A percentile compares a stretch with the other conserved stretches of the same genome.
These are phyloP conservation scores for Xerus inauris DNA, from an alignment of 2,113 vertebrate genomes.

Conservation along the genomic window DNA sequence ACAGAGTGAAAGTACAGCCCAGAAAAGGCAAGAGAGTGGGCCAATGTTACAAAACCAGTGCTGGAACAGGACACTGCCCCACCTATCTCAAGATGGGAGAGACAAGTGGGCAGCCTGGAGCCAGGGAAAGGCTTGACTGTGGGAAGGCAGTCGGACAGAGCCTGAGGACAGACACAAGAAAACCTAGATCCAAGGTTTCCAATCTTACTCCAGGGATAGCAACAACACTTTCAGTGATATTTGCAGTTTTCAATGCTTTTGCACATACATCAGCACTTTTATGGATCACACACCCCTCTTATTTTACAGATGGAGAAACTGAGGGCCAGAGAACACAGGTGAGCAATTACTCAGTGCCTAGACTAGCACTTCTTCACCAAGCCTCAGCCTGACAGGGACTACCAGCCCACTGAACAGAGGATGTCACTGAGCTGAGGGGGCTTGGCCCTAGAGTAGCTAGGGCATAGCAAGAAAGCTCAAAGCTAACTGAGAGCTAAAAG, in stretches of 20 bases:
- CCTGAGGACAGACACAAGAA: not conserved
- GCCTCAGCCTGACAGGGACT: not conserved
- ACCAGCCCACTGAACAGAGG: not conserved
- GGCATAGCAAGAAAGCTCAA: not conserved
- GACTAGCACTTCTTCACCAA: not conserved
- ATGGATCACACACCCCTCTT: not conserved
- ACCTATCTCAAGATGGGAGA: not conserved
- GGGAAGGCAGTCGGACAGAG: not conserved
- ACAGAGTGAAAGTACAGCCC: constrained; percentile 1
- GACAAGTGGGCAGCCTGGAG: not conserved
- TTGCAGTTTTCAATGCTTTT: too few species aligned
- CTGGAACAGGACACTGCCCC: not conserved
- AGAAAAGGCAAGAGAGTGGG: not conserved
- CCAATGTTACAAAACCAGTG: not conserved
- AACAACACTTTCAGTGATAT: not conserved
- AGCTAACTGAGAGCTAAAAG: not conserved
- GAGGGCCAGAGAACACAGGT: not conserved
- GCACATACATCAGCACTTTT: not conserved
- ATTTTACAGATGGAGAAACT: constrained; percentile 9
- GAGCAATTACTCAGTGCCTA: not conserved
- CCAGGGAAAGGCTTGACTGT: not conserved
- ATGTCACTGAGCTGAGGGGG: not conserved
- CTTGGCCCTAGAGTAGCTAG: not conserved
- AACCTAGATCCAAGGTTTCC: not conserved
- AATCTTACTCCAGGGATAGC: not conserved